Evolutionary conservation across 2,888 invertebrate species (phyloP).

Genomic region (Dendrolimus houi): DNA sequence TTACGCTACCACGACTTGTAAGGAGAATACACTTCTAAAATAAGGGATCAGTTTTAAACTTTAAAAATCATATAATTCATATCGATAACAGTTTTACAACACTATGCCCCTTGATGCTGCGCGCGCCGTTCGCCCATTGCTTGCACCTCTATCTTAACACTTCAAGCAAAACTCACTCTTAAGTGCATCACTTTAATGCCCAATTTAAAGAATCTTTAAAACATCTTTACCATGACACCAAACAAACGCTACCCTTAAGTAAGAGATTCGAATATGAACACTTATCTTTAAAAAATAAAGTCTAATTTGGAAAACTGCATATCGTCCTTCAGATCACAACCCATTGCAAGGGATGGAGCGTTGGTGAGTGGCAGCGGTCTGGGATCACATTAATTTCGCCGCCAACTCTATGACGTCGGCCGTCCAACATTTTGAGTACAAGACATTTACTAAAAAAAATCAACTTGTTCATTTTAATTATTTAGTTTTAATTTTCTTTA

Average conservation of each 20-base stretch:
- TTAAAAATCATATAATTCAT: too few relatives aligned
- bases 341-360: slow-evolving; percentile 34
- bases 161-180: slow-evolving; percentile 19
- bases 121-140: slow-evolving; percentile 51
- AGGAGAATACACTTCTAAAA: too few relatives aligned
- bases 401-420: too few relatives aligned
- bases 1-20: too few relatives aligned
- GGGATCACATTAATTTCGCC: slow-evolving; percentile 4
- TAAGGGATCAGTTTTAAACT: too few relatives aligned
- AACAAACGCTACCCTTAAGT: not conserved
- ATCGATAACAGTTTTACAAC: slow-evolving; percentile 18
- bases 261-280: not conserved
- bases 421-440: too few relatives aligned
- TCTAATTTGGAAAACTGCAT: slow-evolving; percentile 9
- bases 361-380: slow-evolving; percentile 27
- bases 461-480: too few relatives aligned
- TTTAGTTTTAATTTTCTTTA: too few relatives aligned
- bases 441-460: too few relatives aligned
- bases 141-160: slow-evolving; percentile 44
- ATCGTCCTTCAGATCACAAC: slow-evolving; percentile 19
- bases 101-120: slow-evolving; percentile 44
- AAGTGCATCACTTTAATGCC: not conserved
- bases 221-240: not conserved
- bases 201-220: not conserved
- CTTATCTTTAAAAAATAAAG: slow-evolving; percentile 20